Conservation (phyloP, 2,113 vertebrate genomes). For the Athene noctua region DNA sequence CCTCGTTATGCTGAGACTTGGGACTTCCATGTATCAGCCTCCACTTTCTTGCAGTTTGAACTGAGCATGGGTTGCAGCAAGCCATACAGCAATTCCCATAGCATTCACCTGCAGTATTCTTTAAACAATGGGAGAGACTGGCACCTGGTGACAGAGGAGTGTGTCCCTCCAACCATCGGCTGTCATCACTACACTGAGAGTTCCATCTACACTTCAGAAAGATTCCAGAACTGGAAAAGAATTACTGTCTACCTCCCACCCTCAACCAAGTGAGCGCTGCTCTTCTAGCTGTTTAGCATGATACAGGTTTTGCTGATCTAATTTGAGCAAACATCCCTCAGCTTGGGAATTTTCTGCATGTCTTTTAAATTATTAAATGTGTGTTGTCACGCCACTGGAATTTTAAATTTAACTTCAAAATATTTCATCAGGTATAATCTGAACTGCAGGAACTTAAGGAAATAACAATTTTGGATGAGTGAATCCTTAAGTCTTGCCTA, state of each 20-base stretch:
- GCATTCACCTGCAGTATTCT: conserved; percentile 90
- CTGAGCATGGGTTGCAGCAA: conserved; percentile 96
- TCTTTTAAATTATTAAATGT: conserved; percentile 57
- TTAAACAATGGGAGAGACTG: conserved; percentile 92
- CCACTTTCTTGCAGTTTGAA: conserved; percentile 95
- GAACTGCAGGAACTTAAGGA: not conserved
- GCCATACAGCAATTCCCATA: conserved; percentile 82
- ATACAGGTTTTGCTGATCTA: conserved; percentile 54
- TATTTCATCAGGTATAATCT: not conserved
- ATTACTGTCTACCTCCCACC: conserved; percentile 90
- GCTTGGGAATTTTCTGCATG: conserved; percentile 25
- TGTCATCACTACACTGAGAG: conserved; percentile 91
- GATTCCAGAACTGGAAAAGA: conserved; percentile 93
- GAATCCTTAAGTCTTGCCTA: not conserved
- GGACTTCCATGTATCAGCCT: conserved; percentile 94
- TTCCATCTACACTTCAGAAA: conserved; percentile 88
- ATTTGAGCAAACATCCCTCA: conserved; percentile 48
- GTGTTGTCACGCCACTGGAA: not conserved
- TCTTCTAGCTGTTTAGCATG: conserved; percentile 36
- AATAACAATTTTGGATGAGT: not conserved
- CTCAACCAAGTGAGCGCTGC: conserved; percentile 73
- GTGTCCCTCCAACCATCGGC: conserved; percentile 94
- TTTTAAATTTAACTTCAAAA: conserved; percentile 33
- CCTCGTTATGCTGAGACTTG: conserved; percentile 95
- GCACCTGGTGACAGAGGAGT: conserved; percentile 92